Evolutionary conservation across 2,113 vertebrate species (phyloP).

Genomic region (Philantomba maxwellii): DNA sequence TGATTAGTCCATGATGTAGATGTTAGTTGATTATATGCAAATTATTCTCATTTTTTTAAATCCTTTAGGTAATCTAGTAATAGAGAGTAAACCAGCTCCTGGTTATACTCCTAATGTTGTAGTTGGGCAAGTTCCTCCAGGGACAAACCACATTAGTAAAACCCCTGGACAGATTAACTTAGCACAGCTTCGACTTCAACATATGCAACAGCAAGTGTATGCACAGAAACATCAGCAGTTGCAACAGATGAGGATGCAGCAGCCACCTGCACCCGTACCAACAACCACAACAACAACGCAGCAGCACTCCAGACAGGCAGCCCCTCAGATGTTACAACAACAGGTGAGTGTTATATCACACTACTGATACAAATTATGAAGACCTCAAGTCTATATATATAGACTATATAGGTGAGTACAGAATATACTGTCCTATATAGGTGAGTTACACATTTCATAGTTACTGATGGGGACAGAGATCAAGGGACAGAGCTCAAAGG

Average conservation of each 20-base stretch:
- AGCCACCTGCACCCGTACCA: slow-evolving; percentile 87
- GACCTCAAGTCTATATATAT: fast-evolving
- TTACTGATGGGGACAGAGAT: neutral
- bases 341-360: slow-evolving; percentile 80
- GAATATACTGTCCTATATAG: neutral
- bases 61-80: slow-evolving; percentile 91
- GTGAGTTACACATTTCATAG: neutral
- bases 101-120: slow-evolving; percentile 89
- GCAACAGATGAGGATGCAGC: slow-evolving; percentile 94
- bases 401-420: too few species aligned
- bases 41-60: slow-evolving; percentile 42
- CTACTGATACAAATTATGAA: neutral
- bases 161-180: slow-evolving; percentile 95
- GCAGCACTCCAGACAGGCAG: slow-evolving; percentile 82
- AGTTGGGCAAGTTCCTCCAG: slow-evolving; percentile 87
- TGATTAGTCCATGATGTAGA: slow-evolving; percentile 6
- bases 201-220: slow-evolving; percentile 95
- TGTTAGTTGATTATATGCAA: slow-evolving; percentile 19
- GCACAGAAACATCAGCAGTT: slow-evolving; percentile 91
- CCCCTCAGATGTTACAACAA: slow-evolving; percentile 89
- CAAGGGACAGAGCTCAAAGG: neutral
- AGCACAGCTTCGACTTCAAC: slow-evolving; percentile 95
- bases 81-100: slow-evolving; percentile 91
- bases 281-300: slow-evolving; percentile 57
- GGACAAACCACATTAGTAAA: slow-evolving; percentile 89